A percentile compares a stretch with the other conserved stretches of the same genome.
Conservation (phyloP, 2,113 vertebrate species). For the Mustelus asterias region DNA sequence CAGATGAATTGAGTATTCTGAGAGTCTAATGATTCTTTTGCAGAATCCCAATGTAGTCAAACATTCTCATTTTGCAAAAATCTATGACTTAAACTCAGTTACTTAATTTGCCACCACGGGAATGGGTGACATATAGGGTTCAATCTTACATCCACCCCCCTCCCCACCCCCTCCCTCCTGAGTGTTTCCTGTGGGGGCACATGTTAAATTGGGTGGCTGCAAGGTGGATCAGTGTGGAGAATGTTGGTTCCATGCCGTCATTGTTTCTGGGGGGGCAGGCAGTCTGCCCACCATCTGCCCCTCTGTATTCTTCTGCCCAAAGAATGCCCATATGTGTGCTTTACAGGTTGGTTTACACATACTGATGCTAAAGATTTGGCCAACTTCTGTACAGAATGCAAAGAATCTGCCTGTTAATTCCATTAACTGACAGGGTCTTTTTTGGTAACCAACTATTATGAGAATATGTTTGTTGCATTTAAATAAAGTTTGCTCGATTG, state of each 20-base stretch:
- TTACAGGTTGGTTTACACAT: constrained; percentile 42
- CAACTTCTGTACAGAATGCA: constrained; percentile 51
- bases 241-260: too few species aligned
- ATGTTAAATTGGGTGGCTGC: too few species aligned
- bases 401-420: constrained; percentile 57
- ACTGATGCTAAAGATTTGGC: constrained; percentile 51
- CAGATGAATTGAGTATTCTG: not conserved
- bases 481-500: not conserved
- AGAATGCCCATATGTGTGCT: constrained; percentile 37
- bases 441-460: constrained; percentile 41
- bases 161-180: too few species aligned
- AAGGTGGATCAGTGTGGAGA: too few species aligned
- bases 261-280: too few species aligned
- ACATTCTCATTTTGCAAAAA: not conserved
- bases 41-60: not conserved
- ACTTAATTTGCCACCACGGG: not conserved
- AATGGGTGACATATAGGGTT: constrained; percentile 40
- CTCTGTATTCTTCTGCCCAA: too few species aligned
- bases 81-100: not conserved
- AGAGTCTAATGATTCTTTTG: not conserved
- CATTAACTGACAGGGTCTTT: constrained; percentile 45
- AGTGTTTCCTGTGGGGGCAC: too few species aligned
- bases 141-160: too few species aligned
- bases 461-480: not conserved
- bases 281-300: too few species aligned